Evolutionary conservation across 2,113 vertebrate species (phyloP), one percentile per base, ranked within the genome.

Genomic region (Lichenostomus cassidix): DNA sequence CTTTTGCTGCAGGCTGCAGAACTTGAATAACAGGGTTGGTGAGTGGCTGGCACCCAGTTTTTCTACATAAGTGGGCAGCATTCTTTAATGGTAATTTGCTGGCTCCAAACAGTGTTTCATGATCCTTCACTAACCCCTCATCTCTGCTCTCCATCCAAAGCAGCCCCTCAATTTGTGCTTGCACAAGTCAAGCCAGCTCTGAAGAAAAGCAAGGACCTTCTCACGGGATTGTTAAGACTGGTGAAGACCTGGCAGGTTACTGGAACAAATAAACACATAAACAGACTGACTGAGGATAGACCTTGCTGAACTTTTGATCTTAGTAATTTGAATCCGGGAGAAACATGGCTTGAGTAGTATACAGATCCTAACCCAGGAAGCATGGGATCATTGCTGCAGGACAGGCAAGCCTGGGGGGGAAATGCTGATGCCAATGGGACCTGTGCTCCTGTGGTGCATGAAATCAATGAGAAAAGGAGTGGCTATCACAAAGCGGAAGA

Each of bases 41-140:
- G 77, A 95, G 94, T 0, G 1, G 73, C 59, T 96, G 93, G 95
- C 89, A 95, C 93, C 93, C 79, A 87, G 95, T 89, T 95, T 95
- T 95, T 92, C 95, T 90, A 21, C 88, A 87, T 95, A 87, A 95
- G 69, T 67, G 76, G 87, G 75, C 83, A 74, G 69, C 94, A 96
- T 97, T 97, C 92, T 93, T 96, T 85, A 83, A 88, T 50, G 71
- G 39, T 67, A 87, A 56, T 87, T 83, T 90, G 68, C 31, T 1
- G 1, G 11, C 60, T 92, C 58, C 49, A 53, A 62, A 50, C 2
- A 13, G 33, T 23, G 12, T 79, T 83, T 71, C 7, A 5, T 55
- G 63, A 70, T 70, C 84, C 20, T 90, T 80, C 6, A 0, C 49
- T 67, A 49, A 59, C 28, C 52, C 73, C 52, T 11, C 0, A 0